phyloP scores from a whole-genome alignment of 2,888 invertebrate species.

The Priocnemis perturbator region DNA sequence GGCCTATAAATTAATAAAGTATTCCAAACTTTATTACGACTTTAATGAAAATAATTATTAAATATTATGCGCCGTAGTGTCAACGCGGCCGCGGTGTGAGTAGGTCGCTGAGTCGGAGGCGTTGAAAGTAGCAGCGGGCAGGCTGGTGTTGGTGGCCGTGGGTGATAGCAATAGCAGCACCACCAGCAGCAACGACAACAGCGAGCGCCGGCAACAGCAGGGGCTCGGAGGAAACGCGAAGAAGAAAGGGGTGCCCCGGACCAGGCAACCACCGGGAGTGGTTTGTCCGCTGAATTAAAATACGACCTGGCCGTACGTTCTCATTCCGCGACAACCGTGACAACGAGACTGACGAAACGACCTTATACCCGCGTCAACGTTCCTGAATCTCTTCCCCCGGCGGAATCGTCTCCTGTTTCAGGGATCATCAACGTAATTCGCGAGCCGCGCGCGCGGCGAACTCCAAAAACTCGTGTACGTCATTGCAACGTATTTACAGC shows the following conservation, averaged over 20 bases:
- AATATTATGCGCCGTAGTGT: conserved; percentile 74
- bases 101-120: conserved; percentile 8
- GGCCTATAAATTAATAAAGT: conserved; percentile 75
- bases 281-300: conserved; percentile 74
- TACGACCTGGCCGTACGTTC: conserved; percentile 73
- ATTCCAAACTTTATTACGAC: conserved; percentile 75
- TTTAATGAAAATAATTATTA: conserved; percentile 76
- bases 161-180: background rate
- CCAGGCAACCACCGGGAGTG: conserved; percentile 50
- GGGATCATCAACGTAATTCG: conserved; percentile 15
- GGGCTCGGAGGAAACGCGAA: conserved; percentile 61
- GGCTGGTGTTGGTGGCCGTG: conserved; percentile 39
- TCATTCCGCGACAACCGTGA: conserved; percentile 72
- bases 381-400: conserved; percentile 30
- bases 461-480: conserved; percentile 17
- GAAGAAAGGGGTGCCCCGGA: conserved; percentile 60
- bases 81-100: conserved; percentile 54
- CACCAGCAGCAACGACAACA: conserved; percentile 26
- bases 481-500: conserved; percentile 33
- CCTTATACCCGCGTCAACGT: conserved; percentile 65
- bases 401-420: conserved; percentile 51
- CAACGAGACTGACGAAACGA: conserved; percentile 72
- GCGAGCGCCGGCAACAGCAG: conserved; percentile 27
- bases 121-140: conserved; percentile 15
- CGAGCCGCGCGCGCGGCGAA: background rate